Percentiles rank a stretch among this genome's conserved stretches.
Conservation (phyloP, 2,113 vertebrate species). For the Eudyptes chrysolophus region DNA sequence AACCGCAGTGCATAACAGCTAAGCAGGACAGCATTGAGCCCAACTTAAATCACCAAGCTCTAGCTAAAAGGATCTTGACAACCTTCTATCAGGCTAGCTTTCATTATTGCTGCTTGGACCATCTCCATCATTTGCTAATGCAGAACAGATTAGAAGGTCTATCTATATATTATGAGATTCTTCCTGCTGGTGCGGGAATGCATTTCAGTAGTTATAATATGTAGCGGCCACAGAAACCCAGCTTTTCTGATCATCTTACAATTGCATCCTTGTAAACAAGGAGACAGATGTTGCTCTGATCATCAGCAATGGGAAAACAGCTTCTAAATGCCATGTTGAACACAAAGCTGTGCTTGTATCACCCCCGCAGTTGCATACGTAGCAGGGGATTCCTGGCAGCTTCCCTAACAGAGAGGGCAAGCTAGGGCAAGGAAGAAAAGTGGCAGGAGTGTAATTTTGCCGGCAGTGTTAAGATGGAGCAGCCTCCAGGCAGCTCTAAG, state of each 20-base stretch:
- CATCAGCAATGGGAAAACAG: neutral
- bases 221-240: neutral
- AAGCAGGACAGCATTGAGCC: neutral
- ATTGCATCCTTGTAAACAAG: slow-evolving; percentile 9
- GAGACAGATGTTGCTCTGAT: slow-evolving; percentile 21
- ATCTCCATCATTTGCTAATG: neutral
- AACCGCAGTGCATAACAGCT: neutral
- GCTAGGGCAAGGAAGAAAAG: neutral
- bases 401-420: neutral
- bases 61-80: neutral
- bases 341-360: slow-evolving; percentile 23
- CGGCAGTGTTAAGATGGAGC: neutral
- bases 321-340: neutral
- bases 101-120: neutral
- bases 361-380: neutral
- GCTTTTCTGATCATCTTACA: slow-evolving; percentile 11
- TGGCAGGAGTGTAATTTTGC: neutral
- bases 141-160: neutral
- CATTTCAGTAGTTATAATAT: neutral
- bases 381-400: slow-evolving; percentile 21
- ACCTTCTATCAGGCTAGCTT: neutral
- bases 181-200: neutral
- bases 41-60: neutral
- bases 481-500: neutral
- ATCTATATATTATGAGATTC: neutral